Conservation (phyloP, 1,140 invertebrate genomes). For the Littorina saxatilis region DNA sequence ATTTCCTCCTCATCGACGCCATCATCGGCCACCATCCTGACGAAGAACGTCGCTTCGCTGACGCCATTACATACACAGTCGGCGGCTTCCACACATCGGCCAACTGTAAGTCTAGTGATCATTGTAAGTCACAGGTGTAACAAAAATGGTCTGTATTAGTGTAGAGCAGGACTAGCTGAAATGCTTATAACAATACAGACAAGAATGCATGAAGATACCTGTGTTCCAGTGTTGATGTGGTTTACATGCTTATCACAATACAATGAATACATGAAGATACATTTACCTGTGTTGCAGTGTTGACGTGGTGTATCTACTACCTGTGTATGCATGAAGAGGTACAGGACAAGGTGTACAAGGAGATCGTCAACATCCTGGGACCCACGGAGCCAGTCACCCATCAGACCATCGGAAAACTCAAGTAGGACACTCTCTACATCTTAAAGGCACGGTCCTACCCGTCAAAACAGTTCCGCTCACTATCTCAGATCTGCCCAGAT, state of each 20-base stretch:
- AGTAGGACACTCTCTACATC: too few species aligned
- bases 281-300: slow-evolving; percentile 56
- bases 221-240: too few species aligned
- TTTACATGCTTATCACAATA: too few species aligned
- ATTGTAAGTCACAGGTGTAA: too few species aligned
- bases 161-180: too few species aligned
- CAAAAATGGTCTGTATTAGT: too few species aligned
- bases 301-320: slow-evolving; percentile 72
- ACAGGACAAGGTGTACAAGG: slow-evolving; percentile 67
- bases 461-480: too few species aligned
- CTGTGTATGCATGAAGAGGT: slow-evolving; percentile 67
- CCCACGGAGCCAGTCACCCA: slow-evolving; percentile 52
- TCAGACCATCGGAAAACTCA: slow-evolving; percentile 51
- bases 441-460: too few species aligned
- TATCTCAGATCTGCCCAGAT: too few species aligned
- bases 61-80: slow-evolving; percentile 54
- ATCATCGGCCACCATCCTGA: slow-evolving; percentile 49
- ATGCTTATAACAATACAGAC: too few species aligned
- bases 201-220: too few species aligned
- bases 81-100: slow-evolving; percentile 70
- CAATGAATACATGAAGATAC: too few species aligned
- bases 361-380: slow-evolving; percentile 59
- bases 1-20: slow-evolving; percentile 62
- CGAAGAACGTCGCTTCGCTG: slow-evolving; percentile 49
- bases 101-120: slow-evolving; percentile 65